Percentiles rank a stretch among this genome's conserved stretches.
Conservation (phyloP, 2,113 vertebrate genomes). For the Meleagris gallopavo region DNA sequence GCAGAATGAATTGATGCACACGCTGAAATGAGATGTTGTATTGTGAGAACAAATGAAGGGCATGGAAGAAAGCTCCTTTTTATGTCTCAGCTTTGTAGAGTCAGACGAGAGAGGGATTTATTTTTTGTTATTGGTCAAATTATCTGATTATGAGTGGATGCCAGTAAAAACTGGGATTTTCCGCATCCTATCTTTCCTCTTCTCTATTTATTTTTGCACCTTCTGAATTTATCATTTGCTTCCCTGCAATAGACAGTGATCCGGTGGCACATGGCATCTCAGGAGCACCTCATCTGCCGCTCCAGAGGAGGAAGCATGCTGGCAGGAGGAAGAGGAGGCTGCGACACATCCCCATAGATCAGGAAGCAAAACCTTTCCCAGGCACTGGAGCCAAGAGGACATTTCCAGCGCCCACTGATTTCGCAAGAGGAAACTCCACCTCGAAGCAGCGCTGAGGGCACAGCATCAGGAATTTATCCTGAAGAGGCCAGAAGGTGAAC, state of each 20-base stretch:
- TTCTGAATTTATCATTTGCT: not conserved
- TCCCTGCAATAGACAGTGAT: not conserved
- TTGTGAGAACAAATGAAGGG: not conserved
- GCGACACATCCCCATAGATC: accelerated
- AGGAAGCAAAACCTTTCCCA: not conserved
- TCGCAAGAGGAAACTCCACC: slow-evolving; percentile 69
- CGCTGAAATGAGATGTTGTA: not conserved
- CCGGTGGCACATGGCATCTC: not conserved
- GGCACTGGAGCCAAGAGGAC: not conserved
- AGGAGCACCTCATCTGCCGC: not conserved
- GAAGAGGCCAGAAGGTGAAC: slow-evolving; percentile 21
- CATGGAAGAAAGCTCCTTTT: not conserved
- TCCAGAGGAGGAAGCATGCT: not conserved
- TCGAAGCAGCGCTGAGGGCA: not conserved
- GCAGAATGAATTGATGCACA: not conserved
- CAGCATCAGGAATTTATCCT: slow-evolving; percentile 45
- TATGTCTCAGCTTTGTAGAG: not conserved
- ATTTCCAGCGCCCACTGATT: not conserved
- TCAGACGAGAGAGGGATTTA: not conserved
- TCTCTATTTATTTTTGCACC: not conserved
- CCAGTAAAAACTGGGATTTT: slow-evolving; percentile 46
- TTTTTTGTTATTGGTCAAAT: not conserved
- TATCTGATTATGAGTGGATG: not conserved
- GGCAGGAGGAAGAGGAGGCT: not conserved
- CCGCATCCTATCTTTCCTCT: not conserved